These are phyloP conservation scores for Sesia bembeciformis DNA, from an alignment of 2,888 invertebrate species.

Conservation along the genomic window DNA sequence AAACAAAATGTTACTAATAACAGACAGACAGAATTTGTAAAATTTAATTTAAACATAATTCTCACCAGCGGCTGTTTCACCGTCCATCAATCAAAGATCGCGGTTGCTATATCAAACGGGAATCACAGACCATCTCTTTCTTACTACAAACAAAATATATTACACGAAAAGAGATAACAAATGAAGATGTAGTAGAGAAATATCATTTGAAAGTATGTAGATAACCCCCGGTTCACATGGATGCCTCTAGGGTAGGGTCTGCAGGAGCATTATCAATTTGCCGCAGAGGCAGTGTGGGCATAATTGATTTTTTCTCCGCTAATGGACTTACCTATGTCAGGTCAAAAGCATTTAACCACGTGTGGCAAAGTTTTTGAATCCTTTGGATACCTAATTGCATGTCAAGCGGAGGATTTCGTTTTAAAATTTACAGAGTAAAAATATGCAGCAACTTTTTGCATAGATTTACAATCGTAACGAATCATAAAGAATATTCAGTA, in stretches of 20 bases:
- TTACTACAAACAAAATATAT: not conserved
- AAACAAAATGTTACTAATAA: conserved; percentile 38
- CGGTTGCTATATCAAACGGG: not conserved
- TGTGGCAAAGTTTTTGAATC: not conserved
- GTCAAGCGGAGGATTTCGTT: no score
- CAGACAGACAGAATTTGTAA: conserved; percentile 22
- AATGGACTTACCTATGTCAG: not conserved
- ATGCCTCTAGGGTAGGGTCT: conserved; percentile 28
- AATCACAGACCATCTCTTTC: not conserved
- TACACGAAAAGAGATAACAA: not conserved
- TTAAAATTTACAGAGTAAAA: no score
- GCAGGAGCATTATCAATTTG: conserved; percentile 41
- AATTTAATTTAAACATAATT: conserved; percentile 38
- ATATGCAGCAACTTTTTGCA: no score
- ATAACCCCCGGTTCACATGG: conserved; percentile 30
- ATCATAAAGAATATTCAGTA: no score
- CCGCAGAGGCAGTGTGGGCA: conserved; percentile 15
- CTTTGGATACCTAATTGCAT: no score
- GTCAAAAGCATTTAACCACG: not conserved
- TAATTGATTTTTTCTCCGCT: conserved; percentile 15
- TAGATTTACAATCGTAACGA: no score
- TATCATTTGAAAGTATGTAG: conserved; percentile 6
- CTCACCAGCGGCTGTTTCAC: conserved; percentile 30
- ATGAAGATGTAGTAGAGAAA: not conserved
- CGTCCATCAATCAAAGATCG: conserved; percentile 46